These are phyloP conservation scores for Lophura swinhoii DNA, from an alignment of 2,797 vertebrate species.

Conservation along the genomic window DNA sequence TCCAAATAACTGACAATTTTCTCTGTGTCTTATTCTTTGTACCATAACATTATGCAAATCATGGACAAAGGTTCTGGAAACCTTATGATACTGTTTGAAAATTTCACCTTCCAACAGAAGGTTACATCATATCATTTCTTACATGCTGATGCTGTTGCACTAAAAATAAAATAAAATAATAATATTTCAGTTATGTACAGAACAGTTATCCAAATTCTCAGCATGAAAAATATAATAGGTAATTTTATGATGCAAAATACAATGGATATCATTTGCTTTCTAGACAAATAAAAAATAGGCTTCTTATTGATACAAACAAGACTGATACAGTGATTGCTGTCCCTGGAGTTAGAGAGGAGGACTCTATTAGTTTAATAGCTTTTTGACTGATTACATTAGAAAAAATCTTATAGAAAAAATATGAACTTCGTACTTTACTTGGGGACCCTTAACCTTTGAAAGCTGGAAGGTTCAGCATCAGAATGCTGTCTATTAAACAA, in stretches of 20 bases:
- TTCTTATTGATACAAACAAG: neutral
- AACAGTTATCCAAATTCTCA: conserved; percentile 23
- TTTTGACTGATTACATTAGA: neutral
- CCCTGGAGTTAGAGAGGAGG: neutral
- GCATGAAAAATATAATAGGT: neutral
- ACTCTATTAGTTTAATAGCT: neutral
- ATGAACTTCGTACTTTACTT: neutral
- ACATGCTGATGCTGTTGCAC: neutral
- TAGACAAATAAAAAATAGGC: neutral
- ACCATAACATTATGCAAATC: neutral
- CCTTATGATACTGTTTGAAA: neutral
- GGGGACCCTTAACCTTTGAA: neutral
- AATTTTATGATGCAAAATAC: neutral
- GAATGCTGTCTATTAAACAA: neutral
- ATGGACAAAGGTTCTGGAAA: neutral
- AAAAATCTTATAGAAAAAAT: neutral
- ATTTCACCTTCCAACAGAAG: neutral
- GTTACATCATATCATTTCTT: neutral
- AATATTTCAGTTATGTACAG: conserved; percentile 30
- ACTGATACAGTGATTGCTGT: neutral
- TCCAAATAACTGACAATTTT: neutral
- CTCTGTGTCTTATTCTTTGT: neutral
- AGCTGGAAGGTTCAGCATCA: neutral
- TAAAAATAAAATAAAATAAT: conserved; percentile 8
- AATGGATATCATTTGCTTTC: neutral